These are phyloP conservation scores for Phrixothrix hirtus DNA, from an alignment of 2,888 invertebrate species.

Conservation along the genomic window DNA sequence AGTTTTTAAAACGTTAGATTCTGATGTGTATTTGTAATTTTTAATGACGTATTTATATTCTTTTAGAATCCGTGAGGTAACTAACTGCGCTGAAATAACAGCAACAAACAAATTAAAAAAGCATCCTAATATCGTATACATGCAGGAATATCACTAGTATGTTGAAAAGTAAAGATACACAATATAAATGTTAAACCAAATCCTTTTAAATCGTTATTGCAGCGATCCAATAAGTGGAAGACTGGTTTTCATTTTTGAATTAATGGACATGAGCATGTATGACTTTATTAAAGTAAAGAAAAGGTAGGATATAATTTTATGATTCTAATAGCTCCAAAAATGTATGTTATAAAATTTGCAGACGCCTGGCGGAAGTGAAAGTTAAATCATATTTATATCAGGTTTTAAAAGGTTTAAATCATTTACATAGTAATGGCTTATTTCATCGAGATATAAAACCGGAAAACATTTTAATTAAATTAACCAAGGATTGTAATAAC, in stretches of 20 bases:
- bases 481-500: too few relatives aligned
- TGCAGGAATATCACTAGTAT: slow-evolving; percentile 67
- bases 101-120: slow-evolving; percentile 63
- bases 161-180: slow-evolving; percentile 44
- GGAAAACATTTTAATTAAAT: slow-evolving; percentile 69
- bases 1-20: slow-evolving; percentile 63
- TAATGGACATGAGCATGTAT: slow-evolving; percentile 73
- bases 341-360: too few relatives aligned
- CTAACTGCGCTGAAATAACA: slow-evolving; percentile 63
- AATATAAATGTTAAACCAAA: slow-evolving; percentile 17
- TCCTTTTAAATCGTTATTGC: slow-evolving; percentile 34
- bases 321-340: too few relatives aligned
- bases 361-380: slow-evolving; percentile 58
- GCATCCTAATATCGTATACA: slow-evolving; percentile 66
- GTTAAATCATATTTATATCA: slow-evolving; percentile 65
- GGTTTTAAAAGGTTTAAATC: slow-evolving; percentile 63
- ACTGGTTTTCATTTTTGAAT: slow-evolving; percentile 66
- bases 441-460: slow-evolving; percentile 75
- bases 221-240: slow-evolving; percentile 64
- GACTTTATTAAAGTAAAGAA: slow-evolving; percentile 63
- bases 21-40: too few relatives aligned
- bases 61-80: too few relatives aligned
- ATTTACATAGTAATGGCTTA: slow-evolving; percentile 64
- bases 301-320: too few relatives aligned
- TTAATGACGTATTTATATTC: too few relatives aligned